Percentiles rank a stretch among this genome's conserved stretches.
These are phyloP conservation scores for Cryptotermes secundus DNA, from an alignment of 1,140 invertebrate species.

Conservation along the genomic window DNA sequence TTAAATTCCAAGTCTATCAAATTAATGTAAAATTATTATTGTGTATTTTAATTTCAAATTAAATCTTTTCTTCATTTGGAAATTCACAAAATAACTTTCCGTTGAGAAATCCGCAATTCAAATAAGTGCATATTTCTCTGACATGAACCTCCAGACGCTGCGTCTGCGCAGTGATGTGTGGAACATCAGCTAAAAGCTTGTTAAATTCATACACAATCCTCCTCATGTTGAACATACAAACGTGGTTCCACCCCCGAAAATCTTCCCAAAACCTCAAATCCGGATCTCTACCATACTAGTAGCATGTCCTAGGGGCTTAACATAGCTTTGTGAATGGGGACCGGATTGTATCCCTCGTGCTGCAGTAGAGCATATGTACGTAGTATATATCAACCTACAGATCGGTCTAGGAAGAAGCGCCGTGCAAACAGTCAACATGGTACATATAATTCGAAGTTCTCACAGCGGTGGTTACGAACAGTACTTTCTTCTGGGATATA, in stretches of 20 bases:
- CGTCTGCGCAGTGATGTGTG: not conserved
- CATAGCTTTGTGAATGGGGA: not conserved
- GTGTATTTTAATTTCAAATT: too few species aligned
- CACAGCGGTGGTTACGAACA: too few species aligned
- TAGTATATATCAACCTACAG: not conserved
- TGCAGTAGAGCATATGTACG: too few species aligned
- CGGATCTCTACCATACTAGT: not conserved
- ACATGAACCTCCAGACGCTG: too few species aligned
- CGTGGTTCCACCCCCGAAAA: not conserved
- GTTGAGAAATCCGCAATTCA: too few species aligned
- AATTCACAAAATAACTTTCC: too few species aligned
- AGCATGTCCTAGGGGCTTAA: not conserved
- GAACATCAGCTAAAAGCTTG: not conserved
- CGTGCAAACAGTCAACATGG: not conserved
- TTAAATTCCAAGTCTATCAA: too few species aligned
- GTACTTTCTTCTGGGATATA: too few species aligned
- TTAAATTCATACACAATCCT: not conserved
- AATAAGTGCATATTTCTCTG: too few species aligned
- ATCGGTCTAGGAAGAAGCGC: not conserved
- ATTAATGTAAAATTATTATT: too few species aligned
- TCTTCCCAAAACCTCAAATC: not conserved
- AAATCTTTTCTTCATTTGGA: too few species aligned
- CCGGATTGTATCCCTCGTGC: not conserved
- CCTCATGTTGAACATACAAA: not conserved
- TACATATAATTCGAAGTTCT: too few species aligned